phyloP scores from a whole-genome alignment of 2,113 vertebrate species.

The Mohoua ochrocephala region DNA sequence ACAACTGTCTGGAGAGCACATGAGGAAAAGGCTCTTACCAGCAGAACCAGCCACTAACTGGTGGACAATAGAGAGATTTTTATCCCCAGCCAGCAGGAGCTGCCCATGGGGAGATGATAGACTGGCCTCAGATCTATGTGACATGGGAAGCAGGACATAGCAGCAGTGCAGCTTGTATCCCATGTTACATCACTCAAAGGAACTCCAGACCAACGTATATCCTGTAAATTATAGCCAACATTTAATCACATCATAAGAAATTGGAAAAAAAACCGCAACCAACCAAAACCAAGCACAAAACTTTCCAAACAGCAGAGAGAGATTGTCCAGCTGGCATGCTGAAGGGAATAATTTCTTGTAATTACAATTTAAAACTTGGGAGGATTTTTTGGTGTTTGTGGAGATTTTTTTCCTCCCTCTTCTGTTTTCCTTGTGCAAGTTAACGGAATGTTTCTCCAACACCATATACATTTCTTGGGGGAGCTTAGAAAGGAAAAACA shows the following conservation, averaged over 20 bases:
- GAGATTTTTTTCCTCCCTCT: not conserved
- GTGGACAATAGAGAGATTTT: not conserved
- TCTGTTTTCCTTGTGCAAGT: not conserved
- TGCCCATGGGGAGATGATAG: rapidly evolving
- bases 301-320: not conserved
- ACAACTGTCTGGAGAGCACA: not conserved
- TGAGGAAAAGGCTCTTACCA: not conserved
- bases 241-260: not conserved
- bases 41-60: not conserved
- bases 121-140: not conserved
- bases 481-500: not conserved
- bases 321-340: not conserved
- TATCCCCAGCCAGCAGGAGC: not conserved
- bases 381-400: not conserved
- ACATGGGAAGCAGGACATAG: not conserved
- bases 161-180: not conserved
- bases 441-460: not conserved
- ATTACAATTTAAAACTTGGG: not conserved
- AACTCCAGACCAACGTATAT: not conserved
- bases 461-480: not conserved
- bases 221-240: not conserved
- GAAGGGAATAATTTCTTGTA: not conserved
- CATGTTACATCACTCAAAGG: not conserved
- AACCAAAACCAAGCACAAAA: not conserved
- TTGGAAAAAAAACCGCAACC: not conserved